Conservation (phyloP, 2,888 invertebrate species). For the Amphiduros pacificus region DNA sequence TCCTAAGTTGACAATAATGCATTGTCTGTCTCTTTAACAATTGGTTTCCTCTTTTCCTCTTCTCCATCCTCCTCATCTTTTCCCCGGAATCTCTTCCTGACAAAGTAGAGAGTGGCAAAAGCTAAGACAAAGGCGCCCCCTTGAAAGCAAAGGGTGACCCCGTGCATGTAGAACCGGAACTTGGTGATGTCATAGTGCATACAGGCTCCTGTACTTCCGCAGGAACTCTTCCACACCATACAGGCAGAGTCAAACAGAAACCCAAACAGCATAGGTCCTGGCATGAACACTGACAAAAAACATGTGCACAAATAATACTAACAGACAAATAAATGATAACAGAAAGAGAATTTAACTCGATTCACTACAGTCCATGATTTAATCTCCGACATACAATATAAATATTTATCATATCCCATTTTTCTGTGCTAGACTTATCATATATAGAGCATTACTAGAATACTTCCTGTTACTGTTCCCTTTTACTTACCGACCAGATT, state of each 20-base stretch:
- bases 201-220: constrained; percentile 21
- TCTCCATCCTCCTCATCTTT: no score
- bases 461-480: no score
- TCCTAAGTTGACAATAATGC: no score
- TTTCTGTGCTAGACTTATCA: no score
- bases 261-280: constrained; percentile 30
- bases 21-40: no score
- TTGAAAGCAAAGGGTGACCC: constrained; percentile 20
- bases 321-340: neutral
- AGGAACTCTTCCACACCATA: constrained; percentile 28
- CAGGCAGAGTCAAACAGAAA: constrained; percentile 27
- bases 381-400: no score
- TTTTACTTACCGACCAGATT: constrained; percentile 28
- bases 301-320: no score
- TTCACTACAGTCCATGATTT: no score
- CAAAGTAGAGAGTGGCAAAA: constrained; percentile 12
- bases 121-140: constrained; percentile 2
- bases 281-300: constrained; percentile 27
- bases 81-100: no score
- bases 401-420: no score
- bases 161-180: constrained; percentile 19
- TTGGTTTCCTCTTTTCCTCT: no score
- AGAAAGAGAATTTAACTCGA: neutral
- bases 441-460: no score
- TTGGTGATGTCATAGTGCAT: constrained; percentile 27